Base-by-base conservation (phyloP, 1,140 invertebrate genomes). In the Stratiolaelaps scimitus region DNA sequence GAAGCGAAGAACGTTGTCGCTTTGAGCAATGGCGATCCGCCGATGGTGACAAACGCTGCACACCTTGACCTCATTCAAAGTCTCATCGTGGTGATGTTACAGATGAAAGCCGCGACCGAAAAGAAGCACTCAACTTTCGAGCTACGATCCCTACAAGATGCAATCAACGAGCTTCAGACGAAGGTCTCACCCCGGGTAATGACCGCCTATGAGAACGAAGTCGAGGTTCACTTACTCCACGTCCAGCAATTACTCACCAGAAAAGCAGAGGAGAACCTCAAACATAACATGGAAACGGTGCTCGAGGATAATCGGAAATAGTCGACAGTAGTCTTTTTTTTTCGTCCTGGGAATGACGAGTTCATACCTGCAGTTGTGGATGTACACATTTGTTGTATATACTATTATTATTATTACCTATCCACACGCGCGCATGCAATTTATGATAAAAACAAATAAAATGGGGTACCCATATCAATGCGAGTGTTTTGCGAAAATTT, bases 181-280 rank as follows among this genome's bases (percentile, higher is more conserved):
- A 60, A 60, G 34, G 53, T 60, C 20, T 20, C 26, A 17, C 53
- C 53, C 15, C 26, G 53, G 6, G 26, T 34, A 23, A 60, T 60
- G 53, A 76, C 74, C 67, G 72, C 72, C 13, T 76, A 76, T 68
- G 74, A 75, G 68, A 76, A 77, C 67, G 76, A 76, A 66, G 74
- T 77, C 23, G 75, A 77, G 66, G 74, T 77, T 43, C 76, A 77
- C 66, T 73, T 77, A 30, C 76, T 76, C 60, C 76, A 77, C 68
- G 75, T 77, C 60, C 75, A 77, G 69, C 53, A 60, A 4, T 34
- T 60, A 60, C 53, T 19, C 20, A 15, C 20, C 15, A 48, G 15
- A 28, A 4, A 48, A 48, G 47, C 53, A 15, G 53, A 60, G 10
- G 13, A 60, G 20, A 60, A 60, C 34, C 15, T 60, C 23, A 26